Evolutionary conservation across 2,888 invertebrate genomes (phyloP).

Genomic region (Cyclophora albipunctata): DNA sequence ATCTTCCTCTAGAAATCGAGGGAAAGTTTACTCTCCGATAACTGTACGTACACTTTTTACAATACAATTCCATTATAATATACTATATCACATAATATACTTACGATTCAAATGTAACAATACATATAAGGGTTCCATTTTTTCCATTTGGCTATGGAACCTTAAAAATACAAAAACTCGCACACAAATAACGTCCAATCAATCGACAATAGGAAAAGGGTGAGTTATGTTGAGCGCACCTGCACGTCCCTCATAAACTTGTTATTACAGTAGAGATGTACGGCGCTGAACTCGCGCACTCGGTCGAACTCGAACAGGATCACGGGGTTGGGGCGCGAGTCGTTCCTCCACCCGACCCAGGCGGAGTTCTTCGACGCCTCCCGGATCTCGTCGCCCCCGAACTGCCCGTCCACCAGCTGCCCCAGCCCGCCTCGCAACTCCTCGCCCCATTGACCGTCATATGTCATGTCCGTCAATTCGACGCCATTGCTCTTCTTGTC

Average conservation of each 20-base stretch:
- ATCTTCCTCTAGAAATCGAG: too few relatives aligned
- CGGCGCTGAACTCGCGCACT: slow-evolving; percentile 88
- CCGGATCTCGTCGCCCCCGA: slow-evolving; percentile 81
- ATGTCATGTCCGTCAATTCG: slow-evolving; percentile 88
- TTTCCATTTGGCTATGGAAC: neutral
- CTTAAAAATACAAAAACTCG: neutral
- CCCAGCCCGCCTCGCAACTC: slow-evolving; percentile 87
- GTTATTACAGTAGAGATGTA: slow-evolving; percentile 89
- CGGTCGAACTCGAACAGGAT: slow-evolving; percentile 89
- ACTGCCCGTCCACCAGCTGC: slow-evolving; percentile 87
- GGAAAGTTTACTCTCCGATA: too few relatives aligned
- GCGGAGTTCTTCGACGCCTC: slow-evolving; percentile 78
- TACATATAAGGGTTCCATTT: neutral
- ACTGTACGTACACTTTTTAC: too few relatives aligned
- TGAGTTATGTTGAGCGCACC: slow-evolving; percentile 49
- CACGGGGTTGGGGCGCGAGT: slow-evolving; percentile 78
- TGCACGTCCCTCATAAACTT: slow-evolving; percentile 89
- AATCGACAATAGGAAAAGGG: too few relatives aligned
- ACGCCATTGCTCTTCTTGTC: slow-evolving; percentile 86
- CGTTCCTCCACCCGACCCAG: slow-evolving; percentile 95
- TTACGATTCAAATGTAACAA: too few relatives aligned
- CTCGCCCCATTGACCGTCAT: slow-evolving; percentile 89
- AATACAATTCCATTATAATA: too few relatives aligned
- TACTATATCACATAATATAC: too few relatives aligned
- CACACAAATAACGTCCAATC: neutral